Evolutionary conservation across 2,888 invertebrate genomes (phyloP), one percentile per base, ranked within the genome.

Genomic region (Drosophila maculinotata): DNA sequence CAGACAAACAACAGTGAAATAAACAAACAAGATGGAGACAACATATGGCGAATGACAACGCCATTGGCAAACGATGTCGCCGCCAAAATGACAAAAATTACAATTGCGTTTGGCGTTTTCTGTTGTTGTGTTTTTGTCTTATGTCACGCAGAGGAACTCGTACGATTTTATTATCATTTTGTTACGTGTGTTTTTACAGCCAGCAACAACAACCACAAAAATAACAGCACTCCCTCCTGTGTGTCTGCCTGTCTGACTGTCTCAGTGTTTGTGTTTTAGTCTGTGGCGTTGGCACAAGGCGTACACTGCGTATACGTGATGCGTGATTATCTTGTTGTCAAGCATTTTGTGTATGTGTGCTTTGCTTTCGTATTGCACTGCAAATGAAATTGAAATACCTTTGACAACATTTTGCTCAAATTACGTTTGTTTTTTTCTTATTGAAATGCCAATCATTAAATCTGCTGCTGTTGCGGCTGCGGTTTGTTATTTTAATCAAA

Each of bases 161-260:
- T 62, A 69, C 66, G 66, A 79, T 87, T 86, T 87, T 87, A 79
- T 88, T 85, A 79, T 87, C 77, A 79, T 81, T 87, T 87, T 87
- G 79, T 74, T 87, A 85, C 87, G 89, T 87, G 86, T 74, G 85
- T 74, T 87, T 85, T 84, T 77, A 86, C 77, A 67, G 81, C 65
- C 77, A 53, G 48, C 51, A 45, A 42, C 64, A 77, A 67, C 53
- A 64, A 42, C 58, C 58, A 68, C 41, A 44, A 26, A 45, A 58
- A 42, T 48, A 45, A 41, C 39, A 47, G 56, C 42, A 66, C 12
- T 20, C 49, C 20, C 47, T 15, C 26, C 33, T 10, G 59, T 12
- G 36, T 47, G 36, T 20, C 28, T 60, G 31, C 35, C 42, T 41
- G n/a, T 35, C 17, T 31, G 14, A 44, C 15, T 36, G 47, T 31